Percentiles rank a stretch among this genome's conserved stretches.
Conservation (phyloP, 2,797 vertebrate genomes). For the Anas bahamensis region DNA sequence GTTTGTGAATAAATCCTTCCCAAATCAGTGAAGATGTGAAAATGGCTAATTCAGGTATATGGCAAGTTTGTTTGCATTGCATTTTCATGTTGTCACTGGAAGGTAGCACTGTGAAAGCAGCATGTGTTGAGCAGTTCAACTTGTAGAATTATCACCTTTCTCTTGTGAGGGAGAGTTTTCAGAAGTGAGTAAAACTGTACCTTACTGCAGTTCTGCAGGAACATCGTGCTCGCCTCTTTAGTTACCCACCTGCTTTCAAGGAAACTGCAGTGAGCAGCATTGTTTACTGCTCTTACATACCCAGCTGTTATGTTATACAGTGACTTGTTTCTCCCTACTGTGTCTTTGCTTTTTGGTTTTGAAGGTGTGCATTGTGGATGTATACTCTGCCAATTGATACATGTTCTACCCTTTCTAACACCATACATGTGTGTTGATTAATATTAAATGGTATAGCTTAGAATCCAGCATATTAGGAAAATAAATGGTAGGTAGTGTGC, state of each 20-base stretch:
- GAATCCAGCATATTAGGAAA: not conserved
- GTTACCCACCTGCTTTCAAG: not conserved
- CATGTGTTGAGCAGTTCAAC: not conserved
- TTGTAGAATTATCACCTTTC: not conserved
- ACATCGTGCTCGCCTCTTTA: not conserved
- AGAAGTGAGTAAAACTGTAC: not conserved
- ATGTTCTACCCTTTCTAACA: not conserved
- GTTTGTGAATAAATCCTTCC: not conserved
- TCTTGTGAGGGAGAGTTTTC: not conserved
- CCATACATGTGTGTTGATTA: fast-evolving
- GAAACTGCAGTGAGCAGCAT: not conserved
- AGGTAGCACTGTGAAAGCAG: not conserved
- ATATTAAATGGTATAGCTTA: not conserved
- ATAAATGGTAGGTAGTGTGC: not conserved
- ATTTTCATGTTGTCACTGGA: not conserved
- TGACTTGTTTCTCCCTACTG: not conserved
- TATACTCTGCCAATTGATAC: no score
- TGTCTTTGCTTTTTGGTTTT: not conserved
- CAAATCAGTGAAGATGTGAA: not conserved
- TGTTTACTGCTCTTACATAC: not conserved
- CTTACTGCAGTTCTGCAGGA: not conserved
- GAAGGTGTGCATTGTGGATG: not conserved
- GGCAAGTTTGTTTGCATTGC: not conserved
- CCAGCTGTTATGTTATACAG: not conserved
- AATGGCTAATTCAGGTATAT: not conserved